Conservation (phyloP, 1,140 invertebrate species). For the Drosophila melanica region DNA sequence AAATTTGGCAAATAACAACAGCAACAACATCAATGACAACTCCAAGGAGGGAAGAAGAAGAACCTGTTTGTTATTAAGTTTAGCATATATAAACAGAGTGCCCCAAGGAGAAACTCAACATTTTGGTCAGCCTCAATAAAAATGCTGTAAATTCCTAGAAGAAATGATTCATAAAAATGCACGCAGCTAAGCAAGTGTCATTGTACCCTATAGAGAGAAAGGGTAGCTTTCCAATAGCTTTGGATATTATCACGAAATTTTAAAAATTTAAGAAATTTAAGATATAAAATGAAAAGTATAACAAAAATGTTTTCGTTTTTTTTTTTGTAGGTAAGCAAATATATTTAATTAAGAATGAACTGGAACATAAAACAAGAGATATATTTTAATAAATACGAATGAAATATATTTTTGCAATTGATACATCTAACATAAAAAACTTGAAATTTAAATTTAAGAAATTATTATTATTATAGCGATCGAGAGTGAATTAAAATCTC, state of each 20-base stretch:
- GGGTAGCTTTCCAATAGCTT: neutral
- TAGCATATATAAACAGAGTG: slow-evolving; percentile 67
- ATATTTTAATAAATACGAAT: too few species aligned
- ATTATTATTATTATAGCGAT: too few species aligned
- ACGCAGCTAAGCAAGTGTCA: slow-evolving; percentile 33
- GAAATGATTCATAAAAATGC: slow-evolving; percentile 80
- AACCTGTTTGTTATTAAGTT: slow-evolving; percentile 78
- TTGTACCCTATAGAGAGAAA: slow-evolving; percentile 10
- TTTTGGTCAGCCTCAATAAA: slow-evolving; percentile 79
- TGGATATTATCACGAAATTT: neutral
- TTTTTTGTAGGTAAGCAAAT: too few species aligned
- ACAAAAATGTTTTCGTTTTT: too few species aligned
- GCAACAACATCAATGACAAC: slow-evolving; percentile 43
- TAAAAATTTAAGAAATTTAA: too few species aligned
- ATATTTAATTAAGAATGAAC: too few species aligned
- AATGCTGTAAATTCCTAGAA: slow-evolving; percentile 81
- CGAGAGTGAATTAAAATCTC: neutral
- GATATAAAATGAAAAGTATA: too few species aligned
- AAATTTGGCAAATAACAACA: slow-evolving; percentile 79
- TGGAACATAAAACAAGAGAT: too few species aligned
- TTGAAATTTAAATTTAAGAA: neutral
- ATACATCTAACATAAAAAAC: neutral
- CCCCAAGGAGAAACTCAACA: slow-evolving; percentile 50
- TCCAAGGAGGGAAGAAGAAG: slow-evolving; percentile 20
- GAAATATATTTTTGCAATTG: too few species aligned